Evolutionary conservation across 2,113 vertebrate genomes (phyloP).

Genomic region (Rostratula benghalensis): DNA sequence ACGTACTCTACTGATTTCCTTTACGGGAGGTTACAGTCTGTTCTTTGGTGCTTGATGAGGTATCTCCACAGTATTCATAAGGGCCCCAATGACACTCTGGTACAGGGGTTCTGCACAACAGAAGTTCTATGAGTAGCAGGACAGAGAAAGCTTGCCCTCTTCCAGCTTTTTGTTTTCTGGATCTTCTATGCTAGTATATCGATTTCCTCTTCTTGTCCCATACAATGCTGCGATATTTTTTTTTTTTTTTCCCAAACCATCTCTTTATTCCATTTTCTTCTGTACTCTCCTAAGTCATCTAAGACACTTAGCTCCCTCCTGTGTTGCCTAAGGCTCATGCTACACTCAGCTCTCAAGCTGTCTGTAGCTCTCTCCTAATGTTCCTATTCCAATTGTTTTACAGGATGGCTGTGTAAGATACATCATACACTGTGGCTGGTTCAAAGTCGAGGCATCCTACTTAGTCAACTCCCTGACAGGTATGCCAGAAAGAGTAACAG

Average conservation of each 20-base stretch:
- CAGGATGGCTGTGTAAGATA: background rate
- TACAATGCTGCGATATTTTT: background rate
- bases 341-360: background rate
- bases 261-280: background rate
- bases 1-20: background rate
- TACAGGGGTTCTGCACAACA: fast-evolving
- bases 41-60: background rate
- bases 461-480: background rate
- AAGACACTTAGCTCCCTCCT: background rate
- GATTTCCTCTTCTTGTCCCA: background rate
- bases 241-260: background rate
- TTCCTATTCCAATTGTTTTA: background rate
- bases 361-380: background rate
- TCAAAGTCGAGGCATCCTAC: background rate
- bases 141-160: background rate
- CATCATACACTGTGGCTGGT: background rate
- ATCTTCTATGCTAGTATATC: background rate
- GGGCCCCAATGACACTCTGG: background rate
- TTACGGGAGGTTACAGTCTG: background rate
- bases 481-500: background rate
- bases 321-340: background rate
- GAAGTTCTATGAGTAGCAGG: background rate
- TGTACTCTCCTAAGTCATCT: background rate
- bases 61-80: background rate
- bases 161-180: background rate